Conservation (phyloP, 2,888 invertebrate species). For the Platypus cylindrus region DNA sequence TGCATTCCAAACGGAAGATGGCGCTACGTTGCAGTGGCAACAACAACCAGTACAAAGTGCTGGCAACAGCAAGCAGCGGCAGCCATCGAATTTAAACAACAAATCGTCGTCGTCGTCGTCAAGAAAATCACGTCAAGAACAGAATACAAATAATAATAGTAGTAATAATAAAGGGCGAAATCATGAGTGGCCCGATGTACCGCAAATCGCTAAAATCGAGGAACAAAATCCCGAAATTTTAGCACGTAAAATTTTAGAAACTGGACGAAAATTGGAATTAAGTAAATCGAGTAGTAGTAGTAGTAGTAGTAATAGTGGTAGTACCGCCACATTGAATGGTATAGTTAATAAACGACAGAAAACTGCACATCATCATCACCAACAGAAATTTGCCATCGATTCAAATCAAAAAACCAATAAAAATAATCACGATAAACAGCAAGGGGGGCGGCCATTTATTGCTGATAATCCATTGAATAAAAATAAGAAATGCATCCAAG, state of each 20-base stretch:
- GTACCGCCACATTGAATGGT: too few relatives aligned
- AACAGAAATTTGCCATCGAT: conserved; percentile 26
- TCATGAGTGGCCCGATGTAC: conserved; percentile 86
- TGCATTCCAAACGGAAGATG: too few relatives aligned
- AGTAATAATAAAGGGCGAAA: conserved; percentile 68
- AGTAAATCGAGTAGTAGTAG: conserved; percentile 40
- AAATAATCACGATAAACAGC: background rate
- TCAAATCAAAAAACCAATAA: conserved; percentile 12
- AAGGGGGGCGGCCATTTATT: too few relatives aligned
- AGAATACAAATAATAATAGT: too few relatives aligned
- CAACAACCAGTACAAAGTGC: conserved; percentile 15
- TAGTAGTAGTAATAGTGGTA: conserved; percentile 19
- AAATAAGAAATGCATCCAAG: conserved; percentile 38
- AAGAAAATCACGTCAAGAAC: conserved; percentile 53
- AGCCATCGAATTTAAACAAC: too few relatives aligned
- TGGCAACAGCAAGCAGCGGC: conserved; percentile 1
- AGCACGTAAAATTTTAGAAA: conserved; percentile 81
- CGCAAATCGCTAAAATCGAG: conserved; percentile 80
- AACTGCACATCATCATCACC: conserved; percentile 28
- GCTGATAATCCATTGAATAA: conserved; percentile 3
- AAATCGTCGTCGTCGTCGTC: too few relatives aligned
- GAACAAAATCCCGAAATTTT: conserved; percentile 84
- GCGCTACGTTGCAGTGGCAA: too few relatives aligned
- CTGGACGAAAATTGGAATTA: conserved; percentile 79
- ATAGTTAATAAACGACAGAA: conserved; percentile 31